Percentiles rank a stretch among this genome's conserved stretches.
Evolutionary conservation across 2,797 vertebrate genomes (phyloP).

Genomic region (Margarornis squamiger): DNA sequence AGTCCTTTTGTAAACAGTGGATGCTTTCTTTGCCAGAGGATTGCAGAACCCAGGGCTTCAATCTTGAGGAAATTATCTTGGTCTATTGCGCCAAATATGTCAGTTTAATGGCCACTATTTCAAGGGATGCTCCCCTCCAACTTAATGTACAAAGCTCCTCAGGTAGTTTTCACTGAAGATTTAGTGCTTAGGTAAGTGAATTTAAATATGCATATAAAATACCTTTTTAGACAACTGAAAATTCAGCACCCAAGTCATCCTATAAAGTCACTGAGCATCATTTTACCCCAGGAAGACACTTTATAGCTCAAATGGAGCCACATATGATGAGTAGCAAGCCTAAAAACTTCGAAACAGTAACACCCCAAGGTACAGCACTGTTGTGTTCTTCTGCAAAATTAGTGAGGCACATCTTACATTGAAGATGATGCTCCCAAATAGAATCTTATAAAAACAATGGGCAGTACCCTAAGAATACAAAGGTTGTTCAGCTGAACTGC

Average conservation of each 20-base stretch:
- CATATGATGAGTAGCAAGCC: neutral
- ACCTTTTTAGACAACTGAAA: neutral
- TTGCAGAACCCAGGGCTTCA: neutral
- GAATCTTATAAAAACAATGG: neutral
- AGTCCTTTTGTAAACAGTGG: neutral
- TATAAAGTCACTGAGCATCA: slow-evolving; percentile 14
- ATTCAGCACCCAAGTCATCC: slow-evolving; percentile 49
- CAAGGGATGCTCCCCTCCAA: neutral
- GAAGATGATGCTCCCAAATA: neutral
- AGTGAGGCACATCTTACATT: neutral
- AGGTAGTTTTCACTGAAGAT: neutral
- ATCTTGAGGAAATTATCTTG: neutral
- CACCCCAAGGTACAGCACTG: neutral
- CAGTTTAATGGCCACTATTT: neutral
- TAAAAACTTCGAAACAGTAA: neutral
- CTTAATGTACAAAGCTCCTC: neutral
- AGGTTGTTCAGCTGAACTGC: neutral
- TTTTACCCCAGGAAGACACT: slow-evolving; percentile 34
- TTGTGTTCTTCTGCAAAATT: neutral
- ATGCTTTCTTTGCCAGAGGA: slow-evolving; percentile 3
- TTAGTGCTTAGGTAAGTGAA: neutral
- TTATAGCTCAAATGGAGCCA: slow-evolving; percentile 9
- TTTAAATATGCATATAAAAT: neutral
- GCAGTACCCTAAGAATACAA: no score
- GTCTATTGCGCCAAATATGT: neutral